Conservation (phyloP, 37 sponge, comb jelly and placozoan species). For the Chondrilla cf. caribensis region DNA sequence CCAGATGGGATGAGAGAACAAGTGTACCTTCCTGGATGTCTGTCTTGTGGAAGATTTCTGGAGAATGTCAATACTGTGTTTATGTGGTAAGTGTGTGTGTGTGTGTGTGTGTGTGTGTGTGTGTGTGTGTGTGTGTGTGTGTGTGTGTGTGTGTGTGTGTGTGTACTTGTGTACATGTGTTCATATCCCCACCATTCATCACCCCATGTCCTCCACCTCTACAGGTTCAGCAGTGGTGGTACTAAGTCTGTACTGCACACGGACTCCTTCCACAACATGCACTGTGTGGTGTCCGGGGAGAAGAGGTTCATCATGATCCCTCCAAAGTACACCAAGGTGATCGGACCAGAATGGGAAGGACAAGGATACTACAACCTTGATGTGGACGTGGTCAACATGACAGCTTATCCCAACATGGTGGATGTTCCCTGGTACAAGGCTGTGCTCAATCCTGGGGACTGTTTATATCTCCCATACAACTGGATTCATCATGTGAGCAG, state of each 20-base stretch:
- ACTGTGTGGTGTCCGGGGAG: conserved; percentile 66
- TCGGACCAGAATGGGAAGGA: conserved; percentile 53
- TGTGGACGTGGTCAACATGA: conserved; percentile 74
- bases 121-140: conserved; percentile 26
- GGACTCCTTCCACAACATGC: conserved; percentile 67
- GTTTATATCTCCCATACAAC: conserved; percentile 60
- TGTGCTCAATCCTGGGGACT: conserved; percentile 59
- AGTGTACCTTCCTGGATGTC: conserved; percentile 43
- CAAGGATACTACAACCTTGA: conserved; percentile 61
- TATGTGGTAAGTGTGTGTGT: conserved; percentile 45
- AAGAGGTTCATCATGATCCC: conserved; percentile 69
- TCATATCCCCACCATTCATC: neutral
- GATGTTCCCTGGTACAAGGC: conserved; percentile 64
- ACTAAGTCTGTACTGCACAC: conserved; percentile 82
- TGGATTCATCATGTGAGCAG: conserved; percentile 68
- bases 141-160: conserved; percentile 27
- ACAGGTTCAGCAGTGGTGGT: conserved; percentile 84
- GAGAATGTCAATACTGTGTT: conserved; percentile 30
- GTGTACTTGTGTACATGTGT: neutral
- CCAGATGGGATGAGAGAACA: conserved; percentile 45
- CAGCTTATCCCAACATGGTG: conserved; percentile 40
- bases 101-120: neutral
- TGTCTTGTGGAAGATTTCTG: conserved; percentile 64
- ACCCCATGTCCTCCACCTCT: conserved; percentile 52
- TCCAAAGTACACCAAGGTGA: conserved; percentile 41